These are phyloP conservation scores for Chloropsis hardwickii DNA, from an alignment of 2,113 vertebrate species.

Conservation along the genomic window DNA sequence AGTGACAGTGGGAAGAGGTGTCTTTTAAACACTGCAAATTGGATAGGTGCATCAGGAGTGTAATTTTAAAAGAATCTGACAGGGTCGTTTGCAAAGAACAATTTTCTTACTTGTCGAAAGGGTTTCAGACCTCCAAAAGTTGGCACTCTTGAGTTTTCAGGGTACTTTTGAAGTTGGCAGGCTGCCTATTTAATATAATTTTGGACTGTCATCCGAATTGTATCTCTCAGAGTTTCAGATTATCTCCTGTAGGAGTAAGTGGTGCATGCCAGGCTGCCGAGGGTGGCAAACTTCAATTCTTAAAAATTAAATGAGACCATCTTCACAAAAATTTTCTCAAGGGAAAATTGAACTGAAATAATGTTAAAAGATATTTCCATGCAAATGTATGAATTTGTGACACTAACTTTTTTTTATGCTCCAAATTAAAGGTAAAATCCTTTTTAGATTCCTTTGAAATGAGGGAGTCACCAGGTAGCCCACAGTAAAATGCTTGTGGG, in stretches of 20 bases:
- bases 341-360: not conserved
- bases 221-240: not conserved
- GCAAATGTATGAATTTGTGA: not conserved
- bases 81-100: conserved; percentile 15
- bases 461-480: not conserved
- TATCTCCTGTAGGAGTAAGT: not conserved
- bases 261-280: accelerated
- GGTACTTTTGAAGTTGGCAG: not conserved
- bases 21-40: conserved; percentile 25
- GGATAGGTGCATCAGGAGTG: not conserved
- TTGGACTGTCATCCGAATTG: not conserved
- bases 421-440: not conserved
- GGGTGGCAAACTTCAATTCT: not conserved
- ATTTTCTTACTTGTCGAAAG: not conserved
- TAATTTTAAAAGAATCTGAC: conserved; percentile 56
- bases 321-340: not conserved
- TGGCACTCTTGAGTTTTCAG: not conserved
- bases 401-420: not conserved
- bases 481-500: not conserved
- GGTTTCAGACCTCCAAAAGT: not conserved
- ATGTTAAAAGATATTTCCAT: not conserved
- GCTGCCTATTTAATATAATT: not conserved
- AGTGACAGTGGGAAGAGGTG: conserved; percentile 24
- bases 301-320: not conserved
- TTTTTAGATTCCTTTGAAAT: not conserved